These are phyloP conservation scores for Prenolepis imparis DNA, from an alignment of 2,888 invertebrate species.

Conservation along the genomic window DNA sequence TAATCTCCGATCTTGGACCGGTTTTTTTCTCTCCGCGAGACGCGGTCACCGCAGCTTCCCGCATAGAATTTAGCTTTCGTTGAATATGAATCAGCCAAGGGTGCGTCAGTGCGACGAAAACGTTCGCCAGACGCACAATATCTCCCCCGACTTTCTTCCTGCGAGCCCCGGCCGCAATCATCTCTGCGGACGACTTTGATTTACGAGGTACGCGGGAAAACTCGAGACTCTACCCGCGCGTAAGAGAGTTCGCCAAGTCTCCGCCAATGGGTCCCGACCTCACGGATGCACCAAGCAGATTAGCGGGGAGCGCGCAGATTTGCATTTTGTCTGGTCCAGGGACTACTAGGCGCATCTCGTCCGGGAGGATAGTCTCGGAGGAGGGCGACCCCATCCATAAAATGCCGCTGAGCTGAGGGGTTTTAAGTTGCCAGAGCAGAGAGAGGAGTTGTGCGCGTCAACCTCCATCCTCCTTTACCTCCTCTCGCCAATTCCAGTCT, in stretches of 20 bases:
- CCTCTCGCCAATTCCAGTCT: constrained; percentile 59
- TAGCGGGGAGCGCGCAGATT: constrained; percentile 81
- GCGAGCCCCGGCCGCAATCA: constrained; percentile 8
- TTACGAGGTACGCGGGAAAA: constrained; percentile 58
- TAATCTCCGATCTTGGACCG: constrained; percentile 26
- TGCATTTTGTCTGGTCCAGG: constrained; percentile 82
- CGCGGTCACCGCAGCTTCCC: constrained; percentile 33
- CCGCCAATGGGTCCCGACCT: constrained; percentile 82
- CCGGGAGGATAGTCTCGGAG: constrained; percentile 53
- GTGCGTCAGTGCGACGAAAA: constrained; percentile 46
- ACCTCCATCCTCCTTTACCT: constrained; percentile 61
- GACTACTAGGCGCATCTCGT: constrained; percentile 66
- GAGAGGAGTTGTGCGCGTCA: constrained; percentile 69
- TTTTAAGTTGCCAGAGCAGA: constrained; percentile 62
- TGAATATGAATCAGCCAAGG: constrained; percentile 50
- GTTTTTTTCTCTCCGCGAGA: constrained; percentile 34
- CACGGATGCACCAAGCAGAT: constrained; percentile 85
- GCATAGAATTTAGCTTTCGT: constrained; percentile 40
- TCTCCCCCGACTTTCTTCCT: constrained; percentile 31
- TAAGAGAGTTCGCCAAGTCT: constrained; percentile 60
- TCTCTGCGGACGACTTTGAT: constrained; percentile 41
- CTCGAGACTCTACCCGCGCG: constrained; percentile 59
- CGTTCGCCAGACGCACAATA: constrained; percentile 29
- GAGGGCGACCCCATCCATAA: constrained; percentile 79
- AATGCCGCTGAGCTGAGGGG: constrained; percentile 69